These are phyloP conservation scores for Vicugna pacos DNA, from an alignment of 2,113 vertebrate species.

Conservation along the genomic window DNA sequence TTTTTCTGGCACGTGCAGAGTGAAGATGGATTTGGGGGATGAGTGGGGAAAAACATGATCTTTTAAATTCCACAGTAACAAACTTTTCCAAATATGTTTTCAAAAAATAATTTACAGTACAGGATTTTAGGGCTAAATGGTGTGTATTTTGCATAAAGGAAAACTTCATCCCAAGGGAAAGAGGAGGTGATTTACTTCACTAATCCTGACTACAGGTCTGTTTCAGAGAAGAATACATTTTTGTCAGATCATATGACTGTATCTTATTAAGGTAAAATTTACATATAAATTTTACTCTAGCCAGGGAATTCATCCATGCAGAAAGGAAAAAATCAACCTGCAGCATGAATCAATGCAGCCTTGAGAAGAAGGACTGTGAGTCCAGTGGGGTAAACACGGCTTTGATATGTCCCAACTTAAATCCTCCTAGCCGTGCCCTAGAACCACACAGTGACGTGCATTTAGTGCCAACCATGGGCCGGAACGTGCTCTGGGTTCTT, in stretches of 20 bases:
- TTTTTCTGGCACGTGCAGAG: not conserved
- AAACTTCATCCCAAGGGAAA: not conserved
- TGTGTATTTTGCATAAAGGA: not conserved
- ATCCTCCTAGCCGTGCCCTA: not conserved
- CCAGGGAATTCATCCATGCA: not conserved
- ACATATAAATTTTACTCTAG: not conserved
- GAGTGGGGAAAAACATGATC: not conserved
- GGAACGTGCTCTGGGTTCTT: not conserved
- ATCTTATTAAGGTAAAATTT: not conserved
- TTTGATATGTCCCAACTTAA: accelerated
- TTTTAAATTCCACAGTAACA: not conserved
- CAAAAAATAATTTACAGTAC: not conserved
- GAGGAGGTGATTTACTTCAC: not conserved
- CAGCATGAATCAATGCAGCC: not conserved
- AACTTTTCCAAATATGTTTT: not conserved
- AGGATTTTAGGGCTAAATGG: not conserved
- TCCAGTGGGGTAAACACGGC: accelerated
- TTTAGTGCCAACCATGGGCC: not conserved
- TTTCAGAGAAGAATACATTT: not conserved
- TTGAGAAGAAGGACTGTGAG: accelerated
- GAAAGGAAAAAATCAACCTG: not conserved
- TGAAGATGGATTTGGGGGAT: accelerated
- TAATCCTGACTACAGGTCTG: not conserved
- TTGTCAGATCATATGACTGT: too few relatives aligned
- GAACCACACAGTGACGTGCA: accelerated